Evolutionary conservation across 2,888 invertebrate species (phyloP).

Genomic region (Copidosoma aretas): DNA sequence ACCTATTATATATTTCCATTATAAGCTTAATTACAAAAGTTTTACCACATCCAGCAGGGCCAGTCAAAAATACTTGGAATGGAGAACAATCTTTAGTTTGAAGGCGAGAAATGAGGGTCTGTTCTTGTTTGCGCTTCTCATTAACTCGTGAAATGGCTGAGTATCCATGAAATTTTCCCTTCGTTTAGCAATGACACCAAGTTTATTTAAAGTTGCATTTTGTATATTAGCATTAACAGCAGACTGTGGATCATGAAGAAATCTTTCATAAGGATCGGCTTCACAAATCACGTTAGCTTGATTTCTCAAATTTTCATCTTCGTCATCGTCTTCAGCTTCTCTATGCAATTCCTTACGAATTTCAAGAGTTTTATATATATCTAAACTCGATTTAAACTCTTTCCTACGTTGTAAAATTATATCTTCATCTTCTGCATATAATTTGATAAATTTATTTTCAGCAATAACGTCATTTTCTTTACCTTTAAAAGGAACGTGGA

Average conservation of each 20-base stretch:
- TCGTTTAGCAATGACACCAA: conserved; percentile 45
- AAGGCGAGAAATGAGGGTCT: conserved; percentile 35
- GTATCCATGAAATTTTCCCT: conserved; percentile 46
- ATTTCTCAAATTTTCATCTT: conserved; percentile 3
- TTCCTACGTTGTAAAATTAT: conserved; percentile 49
- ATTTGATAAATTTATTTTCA: too few species aligned
- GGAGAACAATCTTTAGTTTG: conserved; percentile 2
- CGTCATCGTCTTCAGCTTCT: conserved; percentile 19
- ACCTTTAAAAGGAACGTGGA: too few species aligned
- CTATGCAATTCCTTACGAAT: conserved; percentile 33
- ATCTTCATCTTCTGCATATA: conserved; percentile 50
- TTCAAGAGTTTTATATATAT: conserved; percentile 49
- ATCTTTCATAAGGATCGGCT: conserved; percentile 41
- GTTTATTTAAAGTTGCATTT: too few species aligned
- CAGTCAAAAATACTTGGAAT: conserved; percentile 34
- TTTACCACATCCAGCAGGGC: too few species aligned
- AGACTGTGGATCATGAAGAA: conserved; percentile 44
- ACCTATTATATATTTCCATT: conserved; percentile 60
- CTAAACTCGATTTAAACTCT: conserved; percentile 53
- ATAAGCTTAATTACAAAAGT: conserved; percentile 56
- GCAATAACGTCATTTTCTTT: too few species aligned
- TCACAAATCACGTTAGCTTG: not conserved
- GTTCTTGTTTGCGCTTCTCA: conserved; percentile 43
- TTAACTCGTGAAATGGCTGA: conserved; percentile 39
- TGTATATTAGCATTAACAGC: conserved; percentile 42